Evolutionary conservation across 2,888 invertebrate species (phyloP).

Genomic region (Macropis europaea): DNA sequence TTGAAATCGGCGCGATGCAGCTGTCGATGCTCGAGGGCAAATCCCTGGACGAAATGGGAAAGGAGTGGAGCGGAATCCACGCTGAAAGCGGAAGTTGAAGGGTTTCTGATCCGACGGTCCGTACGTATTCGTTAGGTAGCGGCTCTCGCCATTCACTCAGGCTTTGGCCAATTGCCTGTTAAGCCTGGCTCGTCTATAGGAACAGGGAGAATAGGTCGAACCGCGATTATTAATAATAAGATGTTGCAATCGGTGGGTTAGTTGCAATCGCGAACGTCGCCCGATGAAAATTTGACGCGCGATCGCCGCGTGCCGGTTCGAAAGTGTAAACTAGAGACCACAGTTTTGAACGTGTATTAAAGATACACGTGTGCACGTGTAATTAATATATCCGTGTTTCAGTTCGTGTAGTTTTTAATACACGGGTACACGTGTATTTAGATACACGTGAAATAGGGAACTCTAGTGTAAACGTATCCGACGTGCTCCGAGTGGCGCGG

Average conservation of each 20-base stretch:
- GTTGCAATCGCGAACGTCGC: neutral
- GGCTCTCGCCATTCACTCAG: slow-evolving; percentile 56
- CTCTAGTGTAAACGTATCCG: slow-evolving; percentile 13
- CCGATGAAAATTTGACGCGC: neutral
- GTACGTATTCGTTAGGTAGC: slow-evolving; percentile 63
- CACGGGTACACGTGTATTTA: too few relatives aligned
- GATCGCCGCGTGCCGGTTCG: neutral
- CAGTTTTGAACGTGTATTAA: too few relatives aligned
- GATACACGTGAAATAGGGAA: too few relatives aligned
- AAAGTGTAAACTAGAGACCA: too few relatives aligned
- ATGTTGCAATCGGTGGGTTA: slow-evolving; percentile 32
- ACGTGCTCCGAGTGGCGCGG: neutral
- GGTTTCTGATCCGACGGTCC: slow-evolving; percentile 72
- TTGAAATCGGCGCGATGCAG: neutral
- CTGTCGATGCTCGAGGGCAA: too few relatives aligned
- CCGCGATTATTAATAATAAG: slow-evolving; percentile 74
- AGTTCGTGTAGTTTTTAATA: too few relatives aligned
- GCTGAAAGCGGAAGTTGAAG: slow-evolving; percentile 61
- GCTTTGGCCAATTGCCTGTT: slow-evolving; percentile 71
- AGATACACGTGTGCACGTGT: too few relatives aligned
- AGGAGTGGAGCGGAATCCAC: neutral
- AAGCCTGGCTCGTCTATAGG: slow-evolving; percentile 40
- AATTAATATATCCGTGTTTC: too few relatives aligned
- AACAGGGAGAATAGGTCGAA: slow-evolving; percentile 54
- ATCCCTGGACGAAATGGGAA: neutral